Percentiles rank a stretch among this genome's conserved stretches.
These are phyloP conservation scores for Vidua chalybeata DNA, from an alignment of 2,113 vertebrate species.

Conservation along the genomic window DNA sequence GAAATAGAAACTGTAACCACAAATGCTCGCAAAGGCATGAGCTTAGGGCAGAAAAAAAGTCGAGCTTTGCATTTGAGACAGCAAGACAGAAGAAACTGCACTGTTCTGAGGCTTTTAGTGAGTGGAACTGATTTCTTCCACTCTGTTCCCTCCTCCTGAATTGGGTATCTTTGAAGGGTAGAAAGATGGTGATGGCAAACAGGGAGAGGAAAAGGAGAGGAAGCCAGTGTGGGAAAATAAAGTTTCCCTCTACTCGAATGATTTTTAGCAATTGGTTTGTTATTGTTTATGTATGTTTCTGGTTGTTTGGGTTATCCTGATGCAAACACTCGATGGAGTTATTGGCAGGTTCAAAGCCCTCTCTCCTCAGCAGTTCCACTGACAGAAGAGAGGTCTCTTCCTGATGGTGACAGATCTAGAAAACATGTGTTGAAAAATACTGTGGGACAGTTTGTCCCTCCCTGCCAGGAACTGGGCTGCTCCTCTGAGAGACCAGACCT, in stretches of 20 bases:
- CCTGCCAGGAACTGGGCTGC: neutral
- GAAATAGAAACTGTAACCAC: conserved; percentile 44
- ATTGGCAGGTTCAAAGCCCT: neutral
- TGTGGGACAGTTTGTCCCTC: neutral
- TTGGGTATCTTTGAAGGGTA: neutral
- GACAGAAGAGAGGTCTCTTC: neutral
- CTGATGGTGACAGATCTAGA: neutral
- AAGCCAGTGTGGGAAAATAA: neutral
- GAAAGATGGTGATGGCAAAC: neutral
- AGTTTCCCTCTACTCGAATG: neutral
- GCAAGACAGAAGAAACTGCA: neutral
- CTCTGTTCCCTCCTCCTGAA: neutral
- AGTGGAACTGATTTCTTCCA: neutral
- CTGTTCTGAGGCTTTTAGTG: neutral
- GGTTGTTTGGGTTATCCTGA: neutral
- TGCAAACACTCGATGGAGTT: neutral
- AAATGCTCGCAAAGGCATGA: neutral
- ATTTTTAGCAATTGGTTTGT: neutral
- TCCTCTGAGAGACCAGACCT: neutral
- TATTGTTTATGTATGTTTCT: neutral
- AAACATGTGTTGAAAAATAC: neutral
- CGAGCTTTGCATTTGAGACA: neutral
- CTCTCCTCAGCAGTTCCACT: neutral
- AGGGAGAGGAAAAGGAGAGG: neutral
- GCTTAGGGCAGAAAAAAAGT: neutral